Conservation (phyloP, 37 sponge, comb jelly and placozoan species). For the Amphimedon queenslandica region DNA sequence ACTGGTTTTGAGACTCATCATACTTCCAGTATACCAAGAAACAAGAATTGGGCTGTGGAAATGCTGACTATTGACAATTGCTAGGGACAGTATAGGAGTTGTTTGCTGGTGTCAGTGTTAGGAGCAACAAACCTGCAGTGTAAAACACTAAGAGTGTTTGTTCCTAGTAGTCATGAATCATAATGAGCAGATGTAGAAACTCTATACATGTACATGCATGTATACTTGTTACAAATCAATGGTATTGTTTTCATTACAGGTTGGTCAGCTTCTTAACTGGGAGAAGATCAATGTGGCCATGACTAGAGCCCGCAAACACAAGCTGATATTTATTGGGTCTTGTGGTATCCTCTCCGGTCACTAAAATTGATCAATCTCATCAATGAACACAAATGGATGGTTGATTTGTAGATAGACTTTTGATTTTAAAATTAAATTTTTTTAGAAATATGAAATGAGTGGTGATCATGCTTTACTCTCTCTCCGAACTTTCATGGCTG, state of each 20-base stretch:
- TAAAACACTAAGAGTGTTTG: no score
- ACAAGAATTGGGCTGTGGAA: constrained; percentile 75
- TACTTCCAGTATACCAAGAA: no score
- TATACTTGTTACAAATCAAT: no score
- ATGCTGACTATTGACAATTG: constrained; percentile 88
- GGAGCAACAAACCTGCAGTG: constrained; percentile 77
- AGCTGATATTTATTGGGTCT: constrained; percentile 91
- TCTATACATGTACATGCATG: no score
- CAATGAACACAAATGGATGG: constrained; percentile 38
- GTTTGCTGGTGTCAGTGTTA: constrained; percentile 88
- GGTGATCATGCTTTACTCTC: no score
- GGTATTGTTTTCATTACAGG: no score
- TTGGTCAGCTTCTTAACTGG: constrained; percentile 85
- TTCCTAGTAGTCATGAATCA: no score
- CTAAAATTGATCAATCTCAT: constrained; percentile 47
- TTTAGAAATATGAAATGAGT: no score
- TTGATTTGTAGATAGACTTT: no score
- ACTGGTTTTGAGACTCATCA: background rate
- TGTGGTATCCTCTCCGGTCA: constrained; percentile 50
- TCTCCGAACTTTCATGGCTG: no score
- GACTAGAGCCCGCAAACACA: constrained; percentile 88
- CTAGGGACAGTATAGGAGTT: constrained; percentile 91
- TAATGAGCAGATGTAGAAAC: no score
- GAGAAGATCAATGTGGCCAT: constrained; percentile 89
- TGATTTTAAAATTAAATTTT: no score